A percentile compares a stretch with the other conserved stretches of the same genome.
phyloP scores from a whole-genome alignment of 2,797 vertebrate genomes.

The Falco peregrinus region DNA sequence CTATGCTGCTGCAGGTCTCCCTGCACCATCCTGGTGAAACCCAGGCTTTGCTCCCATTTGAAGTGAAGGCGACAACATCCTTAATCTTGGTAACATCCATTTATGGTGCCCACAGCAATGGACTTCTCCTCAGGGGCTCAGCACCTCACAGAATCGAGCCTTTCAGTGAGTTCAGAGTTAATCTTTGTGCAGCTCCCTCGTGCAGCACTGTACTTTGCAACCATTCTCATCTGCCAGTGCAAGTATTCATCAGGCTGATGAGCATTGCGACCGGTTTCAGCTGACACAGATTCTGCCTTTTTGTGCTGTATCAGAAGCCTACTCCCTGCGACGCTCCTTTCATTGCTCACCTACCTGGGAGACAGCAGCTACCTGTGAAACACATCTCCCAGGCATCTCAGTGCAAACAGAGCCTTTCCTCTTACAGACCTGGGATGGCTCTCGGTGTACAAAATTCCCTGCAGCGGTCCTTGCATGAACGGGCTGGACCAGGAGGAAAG shows the following conservation, averaged over 20 bases:
- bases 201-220: background rate
- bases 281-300: background rate
- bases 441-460: background rate
- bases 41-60: background rate
- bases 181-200: background rate
- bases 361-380: background rate
- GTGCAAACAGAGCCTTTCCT: background rate
- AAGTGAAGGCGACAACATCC: background rate
- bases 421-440: background rate
- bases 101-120: background rate
- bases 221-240: background rate
- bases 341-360: background rate
- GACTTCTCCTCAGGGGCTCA: background rate
- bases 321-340: background rate
- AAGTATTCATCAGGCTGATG: background rate
- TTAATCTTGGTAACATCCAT: accelerated
- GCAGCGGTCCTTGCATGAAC: background rate
- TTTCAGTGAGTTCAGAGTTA: background rate
- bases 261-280: background rate
- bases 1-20: background rate
- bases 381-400: background rate
- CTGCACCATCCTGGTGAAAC: background rate
- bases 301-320: background rate
- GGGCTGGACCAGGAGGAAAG: background rate
- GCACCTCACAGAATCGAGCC: background rate